Evolutionary conservation across 2,113 vertebrate species (phyloP).

Genomic region (Cyanocitta stelleri): DNA sequence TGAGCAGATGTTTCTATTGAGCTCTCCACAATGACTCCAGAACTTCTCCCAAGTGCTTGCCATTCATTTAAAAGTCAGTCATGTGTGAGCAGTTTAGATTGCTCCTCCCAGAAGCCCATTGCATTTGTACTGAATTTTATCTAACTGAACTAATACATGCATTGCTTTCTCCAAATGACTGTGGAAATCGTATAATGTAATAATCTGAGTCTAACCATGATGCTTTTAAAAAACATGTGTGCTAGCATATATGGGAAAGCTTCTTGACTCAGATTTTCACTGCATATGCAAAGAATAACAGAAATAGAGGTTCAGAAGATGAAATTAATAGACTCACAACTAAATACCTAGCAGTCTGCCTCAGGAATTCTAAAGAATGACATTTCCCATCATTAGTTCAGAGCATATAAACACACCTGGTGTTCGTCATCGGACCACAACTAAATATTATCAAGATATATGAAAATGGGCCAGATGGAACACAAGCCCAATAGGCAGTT

Average conservation of each 20-base stretch:
- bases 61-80: background rate
- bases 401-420: background rate
- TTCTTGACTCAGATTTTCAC: background rate
- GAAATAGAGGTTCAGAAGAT: background rate
- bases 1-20: conserved; percentile 15
- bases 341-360: background rate
- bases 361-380: background rate
- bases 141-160: background rate
- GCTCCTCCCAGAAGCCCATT: background rate
- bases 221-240: background rate
- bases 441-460: background rate
- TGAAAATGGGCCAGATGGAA: background rate
- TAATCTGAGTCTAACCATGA: background rate
- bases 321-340: background rate
- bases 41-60: background rate
- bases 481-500: background rate
- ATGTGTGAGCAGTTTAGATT: background rate
- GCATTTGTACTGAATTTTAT: background rate
- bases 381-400: background rate
- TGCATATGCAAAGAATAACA: background rate
- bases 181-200: background rate
- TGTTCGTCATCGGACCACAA: background rate
- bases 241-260: background rate
- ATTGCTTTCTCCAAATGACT: background rate
- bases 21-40: background rate